Evolutionary conservation across 92 coral and sea anemone genomes (phyloP), one percentile per base, ranked within the genome.

Genomic region (Umimayanthus chanpuru): DNA sequence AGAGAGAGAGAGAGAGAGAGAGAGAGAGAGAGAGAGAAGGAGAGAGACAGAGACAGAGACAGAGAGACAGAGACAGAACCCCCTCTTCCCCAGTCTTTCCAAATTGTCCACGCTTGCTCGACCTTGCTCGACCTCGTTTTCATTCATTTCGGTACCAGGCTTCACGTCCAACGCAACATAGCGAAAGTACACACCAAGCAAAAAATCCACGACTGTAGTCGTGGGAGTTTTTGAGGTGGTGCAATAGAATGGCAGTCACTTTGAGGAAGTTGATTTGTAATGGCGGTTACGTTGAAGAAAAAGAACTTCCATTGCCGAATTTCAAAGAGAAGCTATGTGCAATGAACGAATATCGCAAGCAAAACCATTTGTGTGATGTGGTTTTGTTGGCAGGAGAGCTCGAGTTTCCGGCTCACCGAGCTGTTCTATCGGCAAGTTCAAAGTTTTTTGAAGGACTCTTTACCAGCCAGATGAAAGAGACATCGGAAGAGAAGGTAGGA

Each of bases 391-490:
- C 41, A 1, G 77, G 61, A 0, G 86, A 67, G 12, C 14, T 25
- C 0, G 76, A 82, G 32, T 82, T 82, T 43, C 77, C 86, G 6
- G 86, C 86, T 0, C 86, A 82, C 6, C 40, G 86, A 0, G 86
- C 77, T 0, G 11, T 82, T 82, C 41, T 82, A 26, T 82, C 86
- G 9, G 39, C 61, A 1, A 82, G 77, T 41, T 82, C 86, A 1
- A 67, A 40, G 25, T 82, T 82, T 68, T 81, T 81, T 38, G 86
- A 81, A 82, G 86, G 77, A 12, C 86, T 82, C 76, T 82, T 82
- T 16, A 76, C 86, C 6, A 82, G 86, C 64, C 86, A 66, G 9
- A 82, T 82, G 86, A 82, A 82, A 40, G 86, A 82, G 49, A 43
- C 40, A 66, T 41, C 76, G 39, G 77, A 82, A 23, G 21, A 41